Evolutionary conservation across 2,797 vertebrate species (phyloP).

Genomic region (Cirrhinus mrigala): DNA sequence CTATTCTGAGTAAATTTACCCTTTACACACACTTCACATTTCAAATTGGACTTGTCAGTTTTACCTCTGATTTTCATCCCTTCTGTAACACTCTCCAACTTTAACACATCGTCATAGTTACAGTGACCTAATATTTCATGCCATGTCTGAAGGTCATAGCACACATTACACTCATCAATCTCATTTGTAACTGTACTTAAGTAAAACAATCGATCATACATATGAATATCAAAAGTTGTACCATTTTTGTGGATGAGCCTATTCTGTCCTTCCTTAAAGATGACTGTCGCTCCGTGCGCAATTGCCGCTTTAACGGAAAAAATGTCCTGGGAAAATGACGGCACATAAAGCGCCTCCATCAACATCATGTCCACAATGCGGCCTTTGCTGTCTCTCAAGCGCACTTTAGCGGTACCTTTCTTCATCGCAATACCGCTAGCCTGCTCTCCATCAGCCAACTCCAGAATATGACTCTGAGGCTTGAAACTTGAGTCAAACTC

Average conservation of each 20-base stretch:
- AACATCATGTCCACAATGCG: not conserved
- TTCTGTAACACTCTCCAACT: not conserved
- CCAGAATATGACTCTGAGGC: not conserved
- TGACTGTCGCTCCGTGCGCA: not conserved
- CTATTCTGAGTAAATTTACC: not conserved
- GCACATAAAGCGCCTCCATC: not conserved
- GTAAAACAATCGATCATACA: not conserved
- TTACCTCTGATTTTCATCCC: not conserved
- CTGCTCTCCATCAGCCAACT: not conserved
- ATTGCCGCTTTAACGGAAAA: not conserved
- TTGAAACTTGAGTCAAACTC: not conserved
- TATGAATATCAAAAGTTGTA: constrained; percentile 12
- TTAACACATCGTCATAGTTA: not conserved
- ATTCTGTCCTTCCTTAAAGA: not conserved
- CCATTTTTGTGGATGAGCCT: not conserved
- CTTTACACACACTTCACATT: not conserved
- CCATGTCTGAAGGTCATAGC: not conserved
- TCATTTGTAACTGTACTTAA: not conserved
- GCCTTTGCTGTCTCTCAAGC: not conserved
- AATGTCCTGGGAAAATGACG: not conserved
- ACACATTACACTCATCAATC: not conserved
- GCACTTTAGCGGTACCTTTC: not conserved
- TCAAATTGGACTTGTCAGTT: not conserved
- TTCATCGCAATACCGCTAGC: not conserved
- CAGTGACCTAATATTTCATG: not conserved